Conservation (phyloP, 2,113 vertebrate genomes). For the Manacus vitellinus region DNA sequence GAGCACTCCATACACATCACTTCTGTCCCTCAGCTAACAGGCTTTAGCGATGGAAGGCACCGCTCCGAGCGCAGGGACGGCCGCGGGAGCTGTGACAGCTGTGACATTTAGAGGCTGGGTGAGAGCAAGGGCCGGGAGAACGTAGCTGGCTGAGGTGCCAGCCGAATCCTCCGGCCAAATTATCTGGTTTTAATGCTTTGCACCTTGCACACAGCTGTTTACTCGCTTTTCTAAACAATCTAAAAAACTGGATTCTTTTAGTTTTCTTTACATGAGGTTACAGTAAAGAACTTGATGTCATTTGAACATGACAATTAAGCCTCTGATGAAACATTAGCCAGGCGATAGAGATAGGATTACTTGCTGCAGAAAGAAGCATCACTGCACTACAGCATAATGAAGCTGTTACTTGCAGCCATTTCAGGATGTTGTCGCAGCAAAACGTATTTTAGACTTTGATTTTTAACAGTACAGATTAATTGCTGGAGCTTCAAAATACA, state of each 20-base stretch:
- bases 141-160: background rate
- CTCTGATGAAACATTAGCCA: conserved; percentile 71
- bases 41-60: background rate
- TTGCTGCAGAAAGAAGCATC: conserved; percentile 18
- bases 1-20: background rate
- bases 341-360: conserved; percentile 60
- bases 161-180: background rate
- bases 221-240: too few relatives aligned
- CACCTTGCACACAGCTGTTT: background rate
- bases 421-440: background rate
- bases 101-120: conserved; percentile 35
- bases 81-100: background rate
- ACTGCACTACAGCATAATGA: background rate
- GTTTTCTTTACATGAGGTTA: background rate
- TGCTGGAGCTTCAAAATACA: background rate
- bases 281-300: background rate
- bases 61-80: background rate
- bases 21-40: background rate
- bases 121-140: background rate
- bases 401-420: background rate
- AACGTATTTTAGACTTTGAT: background rate
- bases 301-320: conserved; percentile 68
- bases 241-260: background rate
- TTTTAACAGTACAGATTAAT: background rate
- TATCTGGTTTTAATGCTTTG: rapidly evolving